Conservation (phyloP, 2,113 vertebrate species). For the Misgurnus mizolepis region DNA sequence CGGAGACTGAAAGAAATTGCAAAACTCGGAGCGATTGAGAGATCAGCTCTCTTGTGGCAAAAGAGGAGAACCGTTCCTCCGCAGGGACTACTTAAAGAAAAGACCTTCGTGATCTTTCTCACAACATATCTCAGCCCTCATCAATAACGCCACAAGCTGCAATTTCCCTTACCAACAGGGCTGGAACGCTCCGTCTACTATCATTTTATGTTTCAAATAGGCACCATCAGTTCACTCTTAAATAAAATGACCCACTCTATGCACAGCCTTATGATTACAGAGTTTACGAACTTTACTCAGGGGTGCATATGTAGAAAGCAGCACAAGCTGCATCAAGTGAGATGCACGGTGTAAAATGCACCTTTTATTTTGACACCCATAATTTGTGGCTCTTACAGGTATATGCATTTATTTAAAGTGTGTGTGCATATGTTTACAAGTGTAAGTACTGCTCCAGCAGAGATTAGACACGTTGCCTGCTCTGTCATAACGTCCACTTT, state of each 20-base stretch:
- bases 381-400: too few relatives aligned
- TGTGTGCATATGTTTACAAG: background rate
- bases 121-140: conserved; percentile 22
- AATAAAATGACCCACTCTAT: background rate
- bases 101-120: conserved; percentile 12
- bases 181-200: background rate
- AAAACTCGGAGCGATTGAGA: conserved; percentile 24
- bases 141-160: conserved; percentile 14
- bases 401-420: too few relatives aligned
- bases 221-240: conserved; percentile 13
- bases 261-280: too few relatives aligned
- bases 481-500: background rate
- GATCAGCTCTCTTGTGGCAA: conserved; percentile 7
- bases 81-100: conserved; percentile 9
- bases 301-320: too few relatives aligned
- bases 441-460: background rate
- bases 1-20: conserved; percentile 23
- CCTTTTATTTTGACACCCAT: too few relatives aligned
- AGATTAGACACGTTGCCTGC: background rate
- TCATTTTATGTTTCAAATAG: conserved; percentile 2
- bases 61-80: background rate
- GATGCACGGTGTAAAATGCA: too few relatives aligned
- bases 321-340: too few relatives aligned
- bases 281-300: too few relatives aligned
- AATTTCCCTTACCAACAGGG: conserved; percentile 13